Evolutionary conservation across 1,140 invertebrate genomes (phyloP).

Genomic region (Pseudomyrmex concolor): DNA sequence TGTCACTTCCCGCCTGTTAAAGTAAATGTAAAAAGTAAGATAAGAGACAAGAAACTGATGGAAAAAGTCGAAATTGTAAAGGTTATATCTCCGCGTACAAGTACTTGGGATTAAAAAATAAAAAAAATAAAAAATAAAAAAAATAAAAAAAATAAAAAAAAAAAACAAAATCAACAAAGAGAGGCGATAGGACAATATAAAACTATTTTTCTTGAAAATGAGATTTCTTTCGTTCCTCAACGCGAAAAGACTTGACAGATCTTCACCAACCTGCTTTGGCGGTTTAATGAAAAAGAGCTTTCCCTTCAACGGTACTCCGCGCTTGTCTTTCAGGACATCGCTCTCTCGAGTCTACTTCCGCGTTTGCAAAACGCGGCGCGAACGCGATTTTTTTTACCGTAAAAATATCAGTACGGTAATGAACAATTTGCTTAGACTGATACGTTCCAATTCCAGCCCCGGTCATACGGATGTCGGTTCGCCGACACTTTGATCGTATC

Average conservation of each 20-base stretch:
- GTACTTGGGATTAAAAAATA: too few species aligned
- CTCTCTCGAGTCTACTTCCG: constrained; percentile 3
- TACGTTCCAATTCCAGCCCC: not conserved
- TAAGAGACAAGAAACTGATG: not conserved
- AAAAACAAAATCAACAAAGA: too few species aligned
- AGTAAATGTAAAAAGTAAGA: not conserved
- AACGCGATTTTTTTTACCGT: not conserved
- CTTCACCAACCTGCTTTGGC: not conserved
- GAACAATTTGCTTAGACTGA: not conserved
- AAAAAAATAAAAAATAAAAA: too few species aligned
- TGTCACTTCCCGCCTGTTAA: not conserved
- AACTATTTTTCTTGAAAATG: too few species aligned
- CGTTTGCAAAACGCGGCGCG: constrained; percentile 5
- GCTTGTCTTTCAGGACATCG: not conserved
- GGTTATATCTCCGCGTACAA: too few species aligned
- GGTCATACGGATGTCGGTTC: not conserved
- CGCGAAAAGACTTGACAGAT: not conserved
- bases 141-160: too few species aligned
- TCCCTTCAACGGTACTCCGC: not conserved
- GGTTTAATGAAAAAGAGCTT: not conserved
- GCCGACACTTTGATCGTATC: not conserved
- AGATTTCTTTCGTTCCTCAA: too few species aligned
- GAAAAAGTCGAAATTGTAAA: not conserved
- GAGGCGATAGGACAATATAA: too few species aligned
- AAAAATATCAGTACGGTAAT: not conserved